Base-by-base conservation (phyloP, 2,888 invertebrate species). In the Liopterus haemorrhoidalis region DNA sequence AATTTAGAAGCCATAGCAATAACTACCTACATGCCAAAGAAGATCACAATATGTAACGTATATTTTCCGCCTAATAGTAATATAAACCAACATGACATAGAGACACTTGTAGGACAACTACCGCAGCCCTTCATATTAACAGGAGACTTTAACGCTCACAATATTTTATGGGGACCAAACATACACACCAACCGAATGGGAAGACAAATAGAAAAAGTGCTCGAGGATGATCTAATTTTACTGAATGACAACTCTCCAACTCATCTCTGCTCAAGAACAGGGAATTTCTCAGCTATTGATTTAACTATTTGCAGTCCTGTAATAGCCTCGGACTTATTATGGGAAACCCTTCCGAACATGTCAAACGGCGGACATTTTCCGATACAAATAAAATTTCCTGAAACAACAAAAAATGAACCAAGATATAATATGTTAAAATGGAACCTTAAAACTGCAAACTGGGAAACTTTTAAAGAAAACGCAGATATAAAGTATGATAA, bases 221-320 rank as follows among this genome's bases (percentile, higher is more conserved):
- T 21, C 24, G 14, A 37, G 9, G 25, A 37, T 16, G 25, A 21
- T 3, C 20, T 35, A 6, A 22, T 37, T 11, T 25, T 24, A 8
- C 12, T 37, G 5, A 24, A 37, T 24, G 24, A 24, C 15, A 25
- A n/a, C 12, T 12, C 2, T 15, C 24, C 14, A 12, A 37, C 37
- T 15, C 37, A 37, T 14, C 14, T 37, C 9, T 37, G 37, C 15
- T 11, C 11, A 37, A 24, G 37, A 6, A 37, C 24, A 11, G 37
- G 37, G 5, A 37, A 12, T 22, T 24, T 37, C 12, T 37, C 37
- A n/a, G 12, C n/a, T 37, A 37, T 37, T 4, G 37, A 37, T 14
- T 21, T 37, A 14, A 22, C 24, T 15, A 11, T 37, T 14, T 20
- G 24, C 15, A 24, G 12, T 9, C 24, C 24, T 6, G 14, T 14